These are phyloP conservation scores for Portunus trituberculatus DNA, from an alignment of 1,140 invertebrate species.

Conservation along the genomic window DNA sequence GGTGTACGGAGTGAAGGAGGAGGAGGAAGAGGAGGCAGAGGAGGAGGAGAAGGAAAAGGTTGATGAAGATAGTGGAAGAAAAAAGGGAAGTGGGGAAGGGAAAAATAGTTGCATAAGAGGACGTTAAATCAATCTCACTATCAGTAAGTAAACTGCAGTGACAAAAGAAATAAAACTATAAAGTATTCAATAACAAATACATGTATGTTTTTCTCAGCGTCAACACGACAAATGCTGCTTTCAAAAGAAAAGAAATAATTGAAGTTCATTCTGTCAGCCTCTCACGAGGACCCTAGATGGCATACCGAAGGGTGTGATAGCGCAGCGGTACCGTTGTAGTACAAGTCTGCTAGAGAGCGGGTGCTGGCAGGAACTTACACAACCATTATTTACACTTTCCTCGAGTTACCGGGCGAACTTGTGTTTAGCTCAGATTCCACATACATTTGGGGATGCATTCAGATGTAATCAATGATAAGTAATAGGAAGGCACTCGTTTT, in stretches of 20 bases:
- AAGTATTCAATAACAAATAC: too few relatives aligned
- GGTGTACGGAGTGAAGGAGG: too few relatives aligned
- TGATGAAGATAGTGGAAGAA: too few relatives aligned
- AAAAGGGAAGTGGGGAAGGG: too few relatives aligned
- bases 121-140: neutral
- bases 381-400: neutral
- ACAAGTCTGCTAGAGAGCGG: neutral
- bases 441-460: neutral
- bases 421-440: neutral
- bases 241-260: too few relatives aligned
- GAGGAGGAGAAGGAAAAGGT: too few relatives aligned
- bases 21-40: too few relatives aligned
- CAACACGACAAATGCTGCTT: too few relatives aligned
- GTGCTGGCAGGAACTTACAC: neutral
- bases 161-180: neutral
- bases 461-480: slow-evolving; percentile 15
- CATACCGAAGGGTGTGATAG: neutral
- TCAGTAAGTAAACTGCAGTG: neutral
- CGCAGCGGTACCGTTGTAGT: neutral
- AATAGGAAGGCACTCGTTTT: slow-evolving; percentile 11
- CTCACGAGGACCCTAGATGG: too few relatives aligned
- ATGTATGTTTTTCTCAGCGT: too few relatives aligned
- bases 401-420: neutral
- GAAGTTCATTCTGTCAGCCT: too few relatives aligned
- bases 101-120: too few relatives aligned